Evolutionary conservation across 2,797 vertebrate species (phyloP).

Genomic region (Neostethus bicornis): DNA sequence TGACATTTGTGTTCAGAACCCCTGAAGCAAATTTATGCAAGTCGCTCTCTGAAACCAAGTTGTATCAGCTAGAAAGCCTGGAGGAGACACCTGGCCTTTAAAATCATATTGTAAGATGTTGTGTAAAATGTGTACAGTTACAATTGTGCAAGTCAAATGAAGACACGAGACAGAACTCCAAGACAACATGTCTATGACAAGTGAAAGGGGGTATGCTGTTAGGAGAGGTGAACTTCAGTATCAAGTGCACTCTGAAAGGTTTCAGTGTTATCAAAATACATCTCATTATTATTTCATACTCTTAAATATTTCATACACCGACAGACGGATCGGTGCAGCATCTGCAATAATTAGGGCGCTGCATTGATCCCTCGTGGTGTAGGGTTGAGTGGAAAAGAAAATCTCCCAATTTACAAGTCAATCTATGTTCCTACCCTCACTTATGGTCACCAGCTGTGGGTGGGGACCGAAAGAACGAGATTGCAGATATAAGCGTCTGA

Average conservation of each 20-base stretch:
- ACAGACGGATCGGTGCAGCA: no score
- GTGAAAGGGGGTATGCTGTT: not conserved
- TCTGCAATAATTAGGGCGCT: no score
- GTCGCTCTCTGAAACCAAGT: constrained; percentile 1
- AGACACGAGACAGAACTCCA: constrained; percentile 13
- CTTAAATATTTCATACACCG: no score
- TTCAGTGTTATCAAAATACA: not conserved
- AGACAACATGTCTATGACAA: not conserved
- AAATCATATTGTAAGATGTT: constrained; percentile 6
- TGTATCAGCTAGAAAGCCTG: constrained; percentile 26
- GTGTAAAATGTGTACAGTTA: constrained; percentile 7
- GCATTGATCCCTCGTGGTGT: not conserved
- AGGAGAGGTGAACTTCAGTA: not conserved
- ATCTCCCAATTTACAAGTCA: no score
- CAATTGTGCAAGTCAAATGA: constrained; percentile 9
- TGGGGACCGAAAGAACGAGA: no score
- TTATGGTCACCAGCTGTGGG: no score
- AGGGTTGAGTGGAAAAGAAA: no score
- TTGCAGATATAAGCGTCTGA: no score
- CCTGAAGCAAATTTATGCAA: constrained; percentile 21
- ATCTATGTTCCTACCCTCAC: no score
- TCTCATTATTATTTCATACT: not conserved
- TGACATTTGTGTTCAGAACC: constrained; percentile 31
- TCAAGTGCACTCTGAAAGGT: not conserved
- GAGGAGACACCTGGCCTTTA: constrained; percentile 35